Base-by-base conservation (phyloP, 2,888 invertebrate genomes). In the Diabrotica balteata region DNA sequence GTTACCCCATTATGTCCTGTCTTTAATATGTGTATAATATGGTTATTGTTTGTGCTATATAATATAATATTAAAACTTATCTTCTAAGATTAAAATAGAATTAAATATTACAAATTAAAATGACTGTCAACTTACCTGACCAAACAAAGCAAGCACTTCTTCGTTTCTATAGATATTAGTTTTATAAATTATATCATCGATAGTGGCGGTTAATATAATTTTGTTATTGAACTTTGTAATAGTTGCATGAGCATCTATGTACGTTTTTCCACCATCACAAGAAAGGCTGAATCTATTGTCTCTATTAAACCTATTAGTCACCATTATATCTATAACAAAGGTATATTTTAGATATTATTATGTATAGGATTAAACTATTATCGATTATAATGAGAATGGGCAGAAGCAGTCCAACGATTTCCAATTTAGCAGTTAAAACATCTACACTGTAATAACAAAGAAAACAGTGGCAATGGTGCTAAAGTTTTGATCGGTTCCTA, bases 141-240 rank as follows among this genome's bases (percentile, higher is more conserved):
- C 87, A 79, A 93, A 93, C 47, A 93, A 76, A 71, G 89, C 86
- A n/a, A 93, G 74, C 65, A 86, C 85, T 50, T 87, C 84, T 1
- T 86, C 86, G 71, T 88, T 85, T 65, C 86, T 83, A 32, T 89
- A 88, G 32, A 90, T 84, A 75, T 86, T 88, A n/a, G 86, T 85
- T 63, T 86, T 88, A 0, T 83, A 83, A 49, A 87, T 85, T 8
- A 82, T 80, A 8, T 87, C 89, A 73, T 90, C 85, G 58, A 90
- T 86, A 64, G 87, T 86, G 10, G 85, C 82, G 67, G 82, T 85
- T 17, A 90, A 80, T 46, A 85, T 82, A 9, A 85, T 75, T 69
- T 84, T 82, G 55, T 84, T 82, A 7, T 80, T 80, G 46, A 79
- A 79, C 63, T 80, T 76, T 7, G 81, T 80, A 9, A 87, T 80